Base-by-base conservation (phyloP, 2,888 invertebrate genomes). In the Morpho deidamia region DNA sequence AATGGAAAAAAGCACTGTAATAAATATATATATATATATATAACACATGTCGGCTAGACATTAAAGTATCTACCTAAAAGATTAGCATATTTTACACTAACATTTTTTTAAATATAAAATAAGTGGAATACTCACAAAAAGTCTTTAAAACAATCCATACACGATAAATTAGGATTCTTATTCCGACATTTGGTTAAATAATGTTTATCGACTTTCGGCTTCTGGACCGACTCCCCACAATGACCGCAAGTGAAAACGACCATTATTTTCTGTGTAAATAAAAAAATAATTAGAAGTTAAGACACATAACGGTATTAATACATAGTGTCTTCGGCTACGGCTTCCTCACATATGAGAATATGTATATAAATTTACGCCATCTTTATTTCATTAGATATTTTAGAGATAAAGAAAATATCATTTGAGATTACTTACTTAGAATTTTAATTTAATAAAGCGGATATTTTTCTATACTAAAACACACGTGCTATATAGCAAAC, bases 101-200 rank as follows among this genome's bases (percentile, higher is more conserved):
- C 23, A 23, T 23, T 23, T 23, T 23, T 23, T 23, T 23, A 3
- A 23, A 23, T 23, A 23, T 23, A 23, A 47, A 33, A 37, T 35
- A 12, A 47, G 7, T 45, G 34, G 2, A 11, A 64, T 71, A 85
- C 91, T 91, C 81, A 95, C 95, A 90, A 80, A 82, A 96, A 99
- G 81, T 97, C 97, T 81, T 96, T 96, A 48, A 95, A 93, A 77
- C 98, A 99, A 76, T 99, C 99, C 78, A 98, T 95, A 81, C 99
- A 99, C 0, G 97, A 95, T 43, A 98, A 84, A 65, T 92, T 93
- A 61, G 94, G 92, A 46, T 90, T 90, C 10, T 90, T 90, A 62
- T 91, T 90, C 51, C 94, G 92, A 74, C 97, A 97, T 73, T 92
- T 91, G 48, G 91, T 92, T 63, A 92, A 90, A 73, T 94, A 95